Evolutionary conservation across 2,113 vertebrate species (phyloP).

Genomic region (Melospiza melodia): DNA sequence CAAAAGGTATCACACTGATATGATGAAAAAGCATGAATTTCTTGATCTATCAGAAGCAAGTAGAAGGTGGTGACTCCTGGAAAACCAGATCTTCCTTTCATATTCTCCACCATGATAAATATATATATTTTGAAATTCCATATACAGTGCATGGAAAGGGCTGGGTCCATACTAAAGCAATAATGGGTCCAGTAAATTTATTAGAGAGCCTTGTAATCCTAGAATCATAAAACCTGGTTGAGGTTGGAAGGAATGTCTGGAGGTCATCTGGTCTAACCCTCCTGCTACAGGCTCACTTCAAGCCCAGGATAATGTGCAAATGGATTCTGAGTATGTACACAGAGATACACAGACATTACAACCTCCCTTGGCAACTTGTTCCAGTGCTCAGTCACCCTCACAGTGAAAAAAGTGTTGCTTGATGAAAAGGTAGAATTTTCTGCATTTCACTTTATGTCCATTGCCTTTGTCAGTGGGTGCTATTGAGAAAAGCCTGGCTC

Average conservation of each 20-base stretch:
- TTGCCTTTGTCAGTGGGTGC: background rate
- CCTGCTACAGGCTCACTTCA: rapidly evolving
- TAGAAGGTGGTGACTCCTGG: background rate
- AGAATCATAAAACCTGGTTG: background rate
- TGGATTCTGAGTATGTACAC: background rate
- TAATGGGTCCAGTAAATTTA: background rate
- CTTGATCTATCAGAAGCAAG: background rate
- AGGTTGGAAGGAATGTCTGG: background rate
- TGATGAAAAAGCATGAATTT: background rate
- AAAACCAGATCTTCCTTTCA: background rate
- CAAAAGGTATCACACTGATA: background rate
- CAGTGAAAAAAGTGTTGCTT: background rate
- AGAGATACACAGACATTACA: background rate
- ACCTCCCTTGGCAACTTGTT: background rate
- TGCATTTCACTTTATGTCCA: background rate
- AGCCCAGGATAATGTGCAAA: background rate
- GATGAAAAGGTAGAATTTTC: background rate
- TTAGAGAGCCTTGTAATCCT: background rate
- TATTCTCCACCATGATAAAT: background rate
- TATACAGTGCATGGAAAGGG: background rate
- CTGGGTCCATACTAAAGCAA: background rate
- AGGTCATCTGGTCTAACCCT: background rate
- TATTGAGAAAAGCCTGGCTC: background rate
- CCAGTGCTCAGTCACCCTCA: rapidly evolving
- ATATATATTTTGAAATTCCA: background rate